Evolutionary conservation across 2,888 invertebrate species (phyloP).

Genomic region (Agelastica alni): DNA sequence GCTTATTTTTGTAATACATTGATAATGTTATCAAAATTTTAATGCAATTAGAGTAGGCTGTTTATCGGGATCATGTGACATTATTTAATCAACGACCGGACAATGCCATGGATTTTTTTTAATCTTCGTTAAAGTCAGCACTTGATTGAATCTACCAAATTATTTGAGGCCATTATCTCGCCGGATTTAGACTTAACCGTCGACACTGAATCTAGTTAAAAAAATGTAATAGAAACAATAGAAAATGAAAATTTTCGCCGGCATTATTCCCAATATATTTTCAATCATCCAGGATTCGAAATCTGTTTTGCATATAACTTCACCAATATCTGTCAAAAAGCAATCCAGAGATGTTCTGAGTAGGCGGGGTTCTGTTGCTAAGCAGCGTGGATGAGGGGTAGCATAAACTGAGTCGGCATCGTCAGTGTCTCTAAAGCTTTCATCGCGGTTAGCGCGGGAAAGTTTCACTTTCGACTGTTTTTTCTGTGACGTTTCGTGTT

Average conservation of each 20-base stretch:
- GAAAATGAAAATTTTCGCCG: constrained; percentile 9
- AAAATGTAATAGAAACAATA: constrained; percentile 4
- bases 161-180: no score
- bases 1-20: no score
- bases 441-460: constrained; percentile 18
- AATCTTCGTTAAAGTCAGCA: no score
- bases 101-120: no score
- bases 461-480: constrained; percentile 5
- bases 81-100: no score
- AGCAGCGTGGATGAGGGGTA: constrained; percentile 52
- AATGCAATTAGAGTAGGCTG: no score
- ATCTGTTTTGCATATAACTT: constrained; percentile 23
- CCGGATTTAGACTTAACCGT: no score
- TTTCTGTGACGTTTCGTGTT: constrained; percentile 16
- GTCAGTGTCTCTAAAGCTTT: constrained; percentile 49
- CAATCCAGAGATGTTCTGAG: constrained; percentile 39
- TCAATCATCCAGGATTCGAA: constrained; percentile 18
- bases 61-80: no score
- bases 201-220: neutral
- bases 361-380: constrained; percentile 53
- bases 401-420: constrained; percentile 44
- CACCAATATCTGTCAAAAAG: constrained; percentile 38
- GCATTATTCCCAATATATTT: constrained; percentile 22
- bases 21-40: no score
- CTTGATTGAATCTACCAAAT: no score